Base-by-base conservation (phyloP, 2,797 vertebrate species). In the Threskiornis aethiopicus region DNA sequence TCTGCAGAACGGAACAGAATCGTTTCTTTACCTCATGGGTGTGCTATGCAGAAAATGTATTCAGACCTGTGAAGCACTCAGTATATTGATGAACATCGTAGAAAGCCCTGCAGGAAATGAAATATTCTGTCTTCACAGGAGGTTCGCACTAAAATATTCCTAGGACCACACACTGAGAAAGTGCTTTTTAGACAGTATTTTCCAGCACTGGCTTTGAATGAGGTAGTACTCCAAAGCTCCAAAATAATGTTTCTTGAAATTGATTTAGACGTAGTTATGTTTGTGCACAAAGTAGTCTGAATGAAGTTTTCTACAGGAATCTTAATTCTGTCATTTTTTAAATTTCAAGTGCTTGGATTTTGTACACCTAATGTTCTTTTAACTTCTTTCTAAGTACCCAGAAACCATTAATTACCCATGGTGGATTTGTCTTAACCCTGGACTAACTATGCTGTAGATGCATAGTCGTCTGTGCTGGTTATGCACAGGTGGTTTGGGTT, bases 51-150 rank as follows among this genome's bases (percentile, higher is more conserved):
- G 62, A 90, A 94, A 84, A 79, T 79, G 3, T 51, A 19, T 79
- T 95, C 33, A 55, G 62, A 26, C 44, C 35, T 6, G 1, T 64
- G 69, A 65, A 90, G 29, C 25, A 9, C 33, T 93, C 15, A 6
- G 8, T 90, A 17, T 78, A 75, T 69, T 66, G 70, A 70, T 66
- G 83, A 84, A 90, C 39, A n/a, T 76, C 17, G 31, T 73, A 58
- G 58, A 62, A 84, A 87, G 47, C 28, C 29, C 58, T 90, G 42
- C 70, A 82, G 62, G 73, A 96, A 88, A 84, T 84, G 1, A 92
- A 95, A 93, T 90, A 55, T 33, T 93, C 89, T 86, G 42, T 76
- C 88, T 94, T 95, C 70, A 31, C 67, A 69, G 71, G 41, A 90
- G 22, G 35, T 62, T 95, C 92, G 35, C 62, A 47, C 51, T 89